Conservation (phyloP, 2,113 vertebrate species). For the Rhinopomastus cyanomelas region DNA sequence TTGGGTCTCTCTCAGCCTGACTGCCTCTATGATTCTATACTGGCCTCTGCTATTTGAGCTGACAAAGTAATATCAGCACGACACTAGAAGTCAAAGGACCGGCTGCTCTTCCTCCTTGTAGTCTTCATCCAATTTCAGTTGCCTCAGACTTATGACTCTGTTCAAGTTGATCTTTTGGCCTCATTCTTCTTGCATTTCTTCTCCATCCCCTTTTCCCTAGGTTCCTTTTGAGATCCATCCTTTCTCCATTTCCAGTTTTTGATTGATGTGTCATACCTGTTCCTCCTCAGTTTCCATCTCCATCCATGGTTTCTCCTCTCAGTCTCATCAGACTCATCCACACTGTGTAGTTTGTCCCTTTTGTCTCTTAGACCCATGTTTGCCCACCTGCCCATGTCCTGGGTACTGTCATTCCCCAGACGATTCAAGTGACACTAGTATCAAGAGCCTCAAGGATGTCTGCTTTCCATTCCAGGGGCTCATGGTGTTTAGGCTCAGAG, state of each 20-base stretch:
- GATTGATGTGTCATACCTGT: background rate
- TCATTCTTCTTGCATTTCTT: background rate
- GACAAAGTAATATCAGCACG: background rate
- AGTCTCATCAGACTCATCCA: background rate
- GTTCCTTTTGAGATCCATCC: background rate
- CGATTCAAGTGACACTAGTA: background rate
- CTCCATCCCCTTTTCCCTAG: background rate
- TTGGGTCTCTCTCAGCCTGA: no score
- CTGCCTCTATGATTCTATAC: no score
- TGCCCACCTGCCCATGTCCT: background rate
- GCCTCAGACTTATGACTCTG: background rate
- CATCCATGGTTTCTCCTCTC: background rate
- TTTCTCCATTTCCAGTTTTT: background rate
- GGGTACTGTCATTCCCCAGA: background rate
- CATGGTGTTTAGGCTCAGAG: background rate
- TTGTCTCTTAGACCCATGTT: background rate
- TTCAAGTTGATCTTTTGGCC: background rate
- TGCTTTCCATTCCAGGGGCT: background rate
- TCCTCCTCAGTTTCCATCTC: background rate
- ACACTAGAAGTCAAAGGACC: background rate
- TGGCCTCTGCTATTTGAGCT: background rate
- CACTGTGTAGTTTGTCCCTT: background rate
- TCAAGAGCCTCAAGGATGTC: background rate
- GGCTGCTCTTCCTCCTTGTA: background rate
- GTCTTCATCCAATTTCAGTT: background rate